Conservation (phyloP, 2,113 vertebrate species). For the Elgaria multicarinata region DNA sequence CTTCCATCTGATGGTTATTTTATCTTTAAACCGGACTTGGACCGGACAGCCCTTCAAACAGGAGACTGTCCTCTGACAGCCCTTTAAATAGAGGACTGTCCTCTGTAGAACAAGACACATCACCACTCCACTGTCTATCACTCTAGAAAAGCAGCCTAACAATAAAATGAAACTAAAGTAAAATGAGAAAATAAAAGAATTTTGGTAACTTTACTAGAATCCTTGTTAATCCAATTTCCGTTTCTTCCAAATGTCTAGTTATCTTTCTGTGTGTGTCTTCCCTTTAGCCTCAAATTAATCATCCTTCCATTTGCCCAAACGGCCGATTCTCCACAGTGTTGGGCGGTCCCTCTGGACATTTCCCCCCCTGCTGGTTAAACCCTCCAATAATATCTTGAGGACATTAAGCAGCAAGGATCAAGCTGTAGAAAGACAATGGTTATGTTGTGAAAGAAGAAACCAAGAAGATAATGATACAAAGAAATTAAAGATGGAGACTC, state of each 20-base stretch:
- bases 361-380: neutral
- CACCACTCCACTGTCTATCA: neutral
- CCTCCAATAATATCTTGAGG: conserved; percentile 8
- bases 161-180: neutral
- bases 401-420: neutral
- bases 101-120: too few relatives aligned
- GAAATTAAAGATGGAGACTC: conserved; percentile 65
- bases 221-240: neutral
- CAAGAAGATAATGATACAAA: conserved; percentile 32
- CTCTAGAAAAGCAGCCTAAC: neutral
- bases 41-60: too few relatives aligned
- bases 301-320: neutral
- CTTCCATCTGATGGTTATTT: too few relatives aligned
- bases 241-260: neutral
- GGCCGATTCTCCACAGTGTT: neutral
- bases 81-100: too few relatives aligned
- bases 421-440: conserved; percentile 5
- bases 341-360: neutral
- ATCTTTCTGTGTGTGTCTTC: neutral
- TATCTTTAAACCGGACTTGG: too few relatives aligned
- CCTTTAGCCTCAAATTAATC: neutral
- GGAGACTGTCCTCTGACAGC: too few relatives aligned
- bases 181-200: neutral
- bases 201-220: neutral
- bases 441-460: conserved; percentile 56